Base-by-base conservation (phyloP, 2,113 vertebrate species). In the Spheniscus mendiculus region DNA sequence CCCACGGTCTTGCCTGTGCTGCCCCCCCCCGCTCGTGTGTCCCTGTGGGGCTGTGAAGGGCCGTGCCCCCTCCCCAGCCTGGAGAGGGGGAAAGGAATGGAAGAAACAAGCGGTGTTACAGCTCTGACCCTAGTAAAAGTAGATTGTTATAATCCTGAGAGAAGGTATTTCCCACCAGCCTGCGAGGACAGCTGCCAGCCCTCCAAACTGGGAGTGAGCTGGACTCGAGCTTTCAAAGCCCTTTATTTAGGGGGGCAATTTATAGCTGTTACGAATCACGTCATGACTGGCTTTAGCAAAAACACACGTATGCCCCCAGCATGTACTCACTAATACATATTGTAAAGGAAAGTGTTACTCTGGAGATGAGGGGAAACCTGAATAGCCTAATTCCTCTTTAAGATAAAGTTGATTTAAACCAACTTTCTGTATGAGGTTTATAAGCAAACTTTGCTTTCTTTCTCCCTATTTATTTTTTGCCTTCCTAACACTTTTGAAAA, bases 241-340 rank as follows among this genome's bases (percentile, higher is more conserved):
- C 32, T 42, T 63, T 26, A 11, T 42, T 59, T 10, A 8, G n/a
- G 40, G 56, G 23, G 6, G 8, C 12, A 22, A 3, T 20, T 50
- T 30, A 7, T 8, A 11, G 53, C 29, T 21, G 40, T 29, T 30
- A 6, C 16, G 47, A 47, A 29, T 49, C n/a, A 2, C 0, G 4
- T 22, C 13, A 3, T 26, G 71, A 5, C 27, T n/a, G 59, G 10
- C 23, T 29, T 52, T 1, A 38, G 27, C 30, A 30, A 22, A 42
- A 44, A 25, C 9, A 6, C 0, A 2, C 1, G 15, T 50, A 1
- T 29, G 21, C 16, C 27, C 12, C 32, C 22, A 22, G 61, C 13
- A 2, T 4, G 21, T 14, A 3, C 47, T 45, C 11, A 0, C 50
- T 36, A 10, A 9, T 4, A 1, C 2, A 0, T 6, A 1, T 11